Evolutionary conservation across 2,888 invertebrate species (phyloP), one percentile per base, ranked within the genome.

Genomic region (Brenthis hecate): DNA sequence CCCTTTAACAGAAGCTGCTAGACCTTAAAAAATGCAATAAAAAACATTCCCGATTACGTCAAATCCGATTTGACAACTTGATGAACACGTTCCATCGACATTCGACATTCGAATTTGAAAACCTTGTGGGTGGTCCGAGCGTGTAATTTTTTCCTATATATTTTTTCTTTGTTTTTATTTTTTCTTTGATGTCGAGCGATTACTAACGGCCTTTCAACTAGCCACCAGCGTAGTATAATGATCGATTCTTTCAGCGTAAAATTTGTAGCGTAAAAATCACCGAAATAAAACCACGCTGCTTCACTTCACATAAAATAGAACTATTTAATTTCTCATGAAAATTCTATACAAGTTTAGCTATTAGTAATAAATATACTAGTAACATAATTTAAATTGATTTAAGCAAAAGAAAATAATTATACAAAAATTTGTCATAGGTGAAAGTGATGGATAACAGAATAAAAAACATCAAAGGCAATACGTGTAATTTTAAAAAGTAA

Each of bases 61-160:
- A 89, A 89, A 91, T 81, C 84, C 86, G 85, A 91, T 92, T 91
- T 91, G 91, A 91, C 91, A 91, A 88, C 84, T 90, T 89, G 91
- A 91, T 91, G 92, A 91, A 91, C 91, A 91, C 88, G 89, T 85
- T 86, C 83, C 75, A 83, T 85, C 86, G 85, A 88, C 83, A 81
- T 86, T 86, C 23, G 69, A 70, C 62, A 67, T 67, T 67, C 78
- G 84, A 85, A 85, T 86, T 88, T 88, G 89, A 89, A 84, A 84
- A 81, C 89, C 76, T 75, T 83, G 87, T 91, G 92, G 92, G 92
- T 92, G 92, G 92, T 91, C 92, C 78, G 81, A 79, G 81, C 81
- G 80, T 81, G 82, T 80, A 69, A 61, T 64, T 73, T 71, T 71
- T 73, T 71, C 75, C 65, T 75, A 73, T 76, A 73, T 80, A 83